A percentile compares a stretch with the other conserved stretches of the same genome.
Evolutionary conservation across 2,113 vertebrate genomes (phyloP).

Genomic region (Psittacus erithacus): DNA sequence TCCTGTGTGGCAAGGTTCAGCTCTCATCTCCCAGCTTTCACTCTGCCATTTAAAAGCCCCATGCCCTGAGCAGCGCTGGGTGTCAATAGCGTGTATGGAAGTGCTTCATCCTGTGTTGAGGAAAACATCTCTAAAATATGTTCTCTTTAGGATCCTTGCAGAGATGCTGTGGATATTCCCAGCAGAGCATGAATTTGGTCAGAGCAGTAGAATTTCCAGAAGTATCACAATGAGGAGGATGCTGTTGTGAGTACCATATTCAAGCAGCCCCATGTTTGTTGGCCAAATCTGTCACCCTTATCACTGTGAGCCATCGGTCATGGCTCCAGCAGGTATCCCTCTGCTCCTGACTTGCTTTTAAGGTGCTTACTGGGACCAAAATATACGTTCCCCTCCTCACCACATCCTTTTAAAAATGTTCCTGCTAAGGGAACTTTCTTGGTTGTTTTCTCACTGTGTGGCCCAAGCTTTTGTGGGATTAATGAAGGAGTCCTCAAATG

Average conservation of each 20-base stretch:
- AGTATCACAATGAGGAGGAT: not conserved
- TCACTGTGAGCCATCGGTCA: not conserved
- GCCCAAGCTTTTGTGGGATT: not conserved
- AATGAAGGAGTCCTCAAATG: not conserved
- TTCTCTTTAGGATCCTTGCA: not conserved
- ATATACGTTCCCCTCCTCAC: not conserved
- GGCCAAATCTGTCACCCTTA: not conserved
- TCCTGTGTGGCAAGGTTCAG: not conserved
- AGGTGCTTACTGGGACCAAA: not conserved
- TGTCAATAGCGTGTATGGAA: not conserved
- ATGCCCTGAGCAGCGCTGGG: not conserved
- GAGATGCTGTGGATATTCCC: not conserved
- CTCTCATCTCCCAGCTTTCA: not conserved
- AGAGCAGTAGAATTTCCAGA: not conserved
- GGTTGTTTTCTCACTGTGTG: not conserved
- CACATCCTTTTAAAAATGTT: not conserved
- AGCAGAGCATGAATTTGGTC: not conserved
- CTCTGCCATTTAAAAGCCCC: not conserved
- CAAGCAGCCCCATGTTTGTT: not conserved
- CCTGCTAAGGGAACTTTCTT: not conserved
- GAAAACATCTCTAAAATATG: rapidly evolving
- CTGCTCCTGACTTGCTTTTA: not conserved
- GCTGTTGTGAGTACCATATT: not conserved
- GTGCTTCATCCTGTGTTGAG: not conserved
- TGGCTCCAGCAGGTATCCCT: not conserved